phyloP scores from a whole-genome alignment of 2,888 invertebrate species.

The Melangyna quadrimaculata region DNA sequence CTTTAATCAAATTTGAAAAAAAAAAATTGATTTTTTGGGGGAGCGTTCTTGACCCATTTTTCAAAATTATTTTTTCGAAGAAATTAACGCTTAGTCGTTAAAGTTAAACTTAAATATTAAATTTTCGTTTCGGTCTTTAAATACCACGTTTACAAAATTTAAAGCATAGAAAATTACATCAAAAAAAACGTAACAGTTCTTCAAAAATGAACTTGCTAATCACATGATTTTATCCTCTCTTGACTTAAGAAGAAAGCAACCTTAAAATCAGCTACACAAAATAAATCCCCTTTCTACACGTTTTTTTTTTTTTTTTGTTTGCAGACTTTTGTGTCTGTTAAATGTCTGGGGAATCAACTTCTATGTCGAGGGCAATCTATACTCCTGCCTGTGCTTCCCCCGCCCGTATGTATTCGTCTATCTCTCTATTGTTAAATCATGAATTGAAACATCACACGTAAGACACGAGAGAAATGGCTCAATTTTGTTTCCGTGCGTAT shows the following conservation, averaged over 20 bases:
- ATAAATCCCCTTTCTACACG: slow-evolving; percentile 23
- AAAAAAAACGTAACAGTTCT: not conserved
- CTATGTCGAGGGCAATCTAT: not conserved
- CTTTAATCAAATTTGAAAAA: too few relatives aligned
- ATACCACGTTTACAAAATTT: too few relatives aligned
- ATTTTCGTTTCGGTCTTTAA: too few relatives aligned
- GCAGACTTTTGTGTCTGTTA: slow-evolving; percentile 41
- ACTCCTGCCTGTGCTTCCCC: not conserved
- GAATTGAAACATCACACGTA: slow-evolving; percentile 62
- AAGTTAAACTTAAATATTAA: too few relatives aligned
- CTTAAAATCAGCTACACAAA: not conserved
- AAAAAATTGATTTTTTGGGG: too few relatives aligned
- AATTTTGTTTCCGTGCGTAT: slow-evolving; percentile 48
- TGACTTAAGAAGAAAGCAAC: not conserved
- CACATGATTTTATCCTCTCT: slow-evolving; percentile 39
- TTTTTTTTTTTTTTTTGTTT: too few relatives aligned
- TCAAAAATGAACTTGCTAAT: slow-evolving; percentile 48
- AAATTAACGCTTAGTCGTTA: too few relatives aligned
- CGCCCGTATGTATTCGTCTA: not conserved
- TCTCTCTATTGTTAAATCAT: slow-evolving; percentile 23
- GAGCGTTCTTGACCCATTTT: too few relatives aligned
- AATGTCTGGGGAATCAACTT: slow-evolving; percentile 34
- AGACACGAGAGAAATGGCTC: slow-evolving; percentile 6
- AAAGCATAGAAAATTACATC: not conserved
- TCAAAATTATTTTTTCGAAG: too few relatives aligned